These are phyloP conservation scores for Tokudaia tokunoshimensis DNA, from an alignment of 2,797 vertebrate genomes.

Conservation along the genomic window DNA sequence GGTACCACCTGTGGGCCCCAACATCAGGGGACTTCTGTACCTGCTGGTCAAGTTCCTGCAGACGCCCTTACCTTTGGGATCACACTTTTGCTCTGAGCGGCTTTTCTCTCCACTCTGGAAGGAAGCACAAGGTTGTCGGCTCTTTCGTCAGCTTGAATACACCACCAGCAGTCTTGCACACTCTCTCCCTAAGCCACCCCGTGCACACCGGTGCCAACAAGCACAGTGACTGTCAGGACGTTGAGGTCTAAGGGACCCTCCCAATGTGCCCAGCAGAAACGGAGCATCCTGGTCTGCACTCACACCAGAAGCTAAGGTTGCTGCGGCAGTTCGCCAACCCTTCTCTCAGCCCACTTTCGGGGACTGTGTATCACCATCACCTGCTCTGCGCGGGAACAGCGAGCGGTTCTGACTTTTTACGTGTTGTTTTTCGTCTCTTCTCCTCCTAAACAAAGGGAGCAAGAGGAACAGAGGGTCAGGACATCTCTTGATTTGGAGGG, in stretches of 20 bases:
- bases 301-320: not conserved
- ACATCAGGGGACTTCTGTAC: not conserved
- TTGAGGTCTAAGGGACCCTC: not conserved
- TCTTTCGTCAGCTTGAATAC: not conserved
- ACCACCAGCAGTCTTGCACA: not conserved
- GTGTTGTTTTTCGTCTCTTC: conserved; percentile 94
- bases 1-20: not conserved
- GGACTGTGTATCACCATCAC: not conserved
- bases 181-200: not conserved
- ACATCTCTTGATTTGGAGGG: not conserved
- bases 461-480: not conserved
- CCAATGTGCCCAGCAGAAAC: not conserved
- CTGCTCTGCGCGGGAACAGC: not conserved
- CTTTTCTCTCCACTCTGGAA: conserved; percentile 88
- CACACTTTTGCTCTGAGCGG: conserved; percentile 85
- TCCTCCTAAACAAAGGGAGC: conserved; percentile 91
- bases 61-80: conserved; percentile 90
- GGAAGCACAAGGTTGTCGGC: not conserved
- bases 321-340: not conserved
- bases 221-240: no score
- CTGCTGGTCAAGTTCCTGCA: not conserved
- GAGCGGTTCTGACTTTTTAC: conserved; percentile 90
- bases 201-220: rapidly evolving
- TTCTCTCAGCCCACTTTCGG: not conserved
- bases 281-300: not conserved